A percentile compares a stretch with the other conserved stretches of the same genome.
phyloP scores from a whole-genome alignment of 2,888 invertebrate species.

The Torymus aiolomorphi region DNA sequence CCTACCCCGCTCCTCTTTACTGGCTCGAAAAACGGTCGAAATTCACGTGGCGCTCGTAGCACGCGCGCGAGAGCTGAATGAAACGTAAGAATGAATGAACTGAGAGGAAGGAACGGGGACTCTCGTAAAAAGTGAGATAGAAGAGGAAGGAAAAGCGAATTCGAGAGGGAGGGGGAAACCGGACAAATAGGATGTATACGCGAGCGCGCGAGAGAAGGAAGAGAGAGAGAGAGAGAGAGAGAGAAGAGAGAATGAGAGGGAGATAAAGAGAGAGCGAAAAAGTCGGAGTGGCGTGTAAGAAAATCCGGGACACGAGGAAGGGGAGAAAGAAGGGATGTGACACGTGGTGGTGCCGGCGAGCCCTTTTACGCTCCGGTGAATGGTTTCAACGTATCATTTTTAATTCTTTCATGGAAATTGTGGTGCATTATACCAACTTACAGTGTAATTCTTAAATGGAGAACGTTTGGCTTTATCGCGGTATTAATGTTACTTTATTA shows the following conservation, averaged over 20 bases:
- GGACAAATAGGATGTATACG: conserved; percentile 22
- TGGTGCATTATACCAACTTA: too few species aligned
- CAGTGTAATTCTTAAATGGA: too few species aligned
- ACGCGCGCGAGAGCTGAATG: conserved; percentile 26
- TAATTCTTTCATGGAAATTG: too few species aligned
- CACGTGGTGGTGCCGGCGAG: too few species aligned
- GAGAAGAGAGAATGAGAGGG: neutral
- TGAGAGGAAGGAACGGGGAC: neutral
- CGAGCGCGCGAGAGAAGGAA: neutral
- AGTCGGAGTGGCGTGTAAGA: neutral
- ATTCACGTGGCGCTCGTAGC: neutral
- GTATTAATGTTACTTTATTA: too few species aligned
- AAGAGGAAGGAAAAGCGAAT: conserved; percentile 43
- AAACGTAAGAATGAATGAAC: conserved; percentile 51
- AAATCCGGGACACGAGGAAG: neutral
- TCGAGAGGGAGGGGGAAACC: conserved; percentile 14
- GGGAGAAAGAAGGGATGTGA: neutral
- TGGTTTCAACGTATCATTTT: too few species aligned
- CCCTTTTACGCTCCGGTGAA: too few species aligned
- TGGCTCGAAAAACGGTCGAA: conserved; percentile 10
- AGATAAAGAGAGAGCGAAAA: neutral
- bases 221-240: neutral
- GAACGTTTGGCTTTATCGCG: too few species aligned
- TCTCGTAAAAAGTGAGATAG: conserved; percentile 50
- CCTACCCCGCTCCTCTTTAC: neutral